Evolutionary conservation across 92 coral and sea anemone species (phyloP).

Genomic region (Zoanthus sociatus): DNA sequence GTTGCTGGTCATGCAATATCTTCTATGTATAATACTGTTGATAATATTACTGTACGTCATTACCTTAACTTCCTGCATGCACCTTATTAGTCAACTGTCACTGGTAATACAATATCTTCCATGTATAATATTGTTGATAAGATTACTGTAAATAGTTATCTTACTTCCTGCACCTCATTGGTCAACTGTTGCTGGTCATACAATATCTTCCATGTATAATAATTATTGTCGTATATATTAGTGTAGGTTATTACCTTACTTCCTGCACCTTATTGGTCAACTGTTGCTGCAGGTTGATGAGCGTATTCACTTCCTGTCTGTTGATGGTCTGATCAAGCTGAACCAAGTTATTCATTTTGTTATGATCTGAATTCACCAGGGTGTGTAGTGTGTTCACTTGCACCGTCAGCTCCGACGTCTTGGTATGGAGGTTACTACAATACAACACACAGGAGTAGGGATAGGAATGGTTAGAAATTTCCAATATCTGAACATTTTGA

Average conservation of each 20-base stretch:
- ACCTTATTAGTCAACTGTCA: no score
- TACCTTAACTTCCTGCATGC: no score
- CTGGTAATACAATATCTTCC: no score
- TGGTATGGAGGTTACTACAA: conserved; percentile 88
- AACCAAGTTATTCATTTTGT: conserved; percentile 72
- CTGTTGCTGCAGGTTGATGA: conserved; percentile 89
- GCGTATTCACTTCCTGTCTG: conserved; percentile 91
- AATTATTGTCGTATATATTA: neutral
- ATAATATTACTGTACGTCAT: no score
- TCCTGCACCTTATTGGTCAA: conserved; percentile 80
- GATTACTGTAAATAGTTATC: no score
- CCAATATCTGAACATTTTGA: conserved; percentile 80
- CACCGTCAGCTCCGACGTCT: conserved; percentile 90
- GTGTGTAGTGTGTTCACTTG: conserved; percentile 90
- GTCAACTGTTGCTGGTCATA: no score
- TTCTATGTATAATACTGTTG: no score
- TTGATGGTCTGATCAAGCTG: conserved; percentile 82
- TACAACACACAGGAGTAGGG: neutral
- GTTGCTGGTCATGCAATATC: no score
- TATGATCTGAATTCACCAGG: conserved; percentile 75
- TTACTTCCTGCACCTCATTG: no score
- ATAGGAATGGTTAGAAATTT: neutral
- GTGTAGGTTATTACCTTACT: conserved; percentile 69
- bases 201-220: no score
- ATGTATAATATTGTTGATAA: no score